Evolutionary conservation across 2,888 invertebrate genomes (phyloP).

Genomic region (Catocala fraxini): DNA sequence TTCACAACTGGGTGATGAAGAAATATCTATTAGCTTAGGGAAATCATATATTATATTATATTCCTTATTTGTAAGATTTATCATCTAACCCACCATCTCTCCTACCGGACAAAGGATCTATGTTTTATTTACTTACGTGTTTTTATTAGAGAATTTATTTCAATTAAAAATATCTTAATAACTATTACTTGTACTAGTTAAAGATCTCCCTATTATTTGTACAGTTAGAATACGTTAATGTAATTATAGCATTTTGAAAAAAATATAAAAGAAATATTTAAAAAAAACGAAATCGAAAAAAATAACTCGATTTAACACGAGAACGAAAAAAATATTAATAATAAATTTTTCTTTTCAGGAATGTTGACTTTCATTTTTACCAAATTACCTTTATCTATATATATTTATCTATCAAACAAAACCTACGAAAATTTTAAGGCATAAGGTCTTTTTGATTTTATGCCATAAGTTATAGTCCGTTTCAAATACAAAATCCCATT

Average conservation of each 20-base stretch:
- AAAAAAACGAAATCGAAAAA: slow-evolving; percentile 55
- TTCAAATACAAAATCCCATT: too few relatives aligned
- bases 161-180: slow-evolving; percentile 37
- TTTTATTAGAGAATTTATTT: slow-evolving; percentile 57
- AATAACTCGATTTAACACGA: slow-evolving; percentile 49
- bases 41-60: slow-evolving; percentile 23
- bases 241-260: slow-evolving; percentile 14
- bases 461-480: too few relatives aligned
- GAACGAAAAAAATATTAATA: slow-evolving; percentile 59
- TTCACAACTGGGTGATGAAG: background rate
- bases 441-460: too few relatives aligned
- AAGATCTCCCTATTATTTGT: slow-evolving; percentile 40
- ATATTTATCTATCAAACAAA: too few relatives aligned
- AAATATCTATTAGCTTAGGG: slow-evolving; percentile 13
- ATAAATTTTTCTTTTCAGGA: slow-evolving; percentile 76
- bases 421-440: too few relatives aligned
- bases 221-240: slow-evolving; percentile 30
- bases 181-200: slow-evolving; percentile 14
- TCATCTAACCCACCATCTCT: slow-evolving; percentile 67
- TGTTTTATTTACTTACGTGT: slow-evolving; percentile 59
- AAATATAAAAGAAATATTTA: slow-evolving; percentile 8
- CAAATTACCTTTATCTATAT: slow-evolving; percentile 3
- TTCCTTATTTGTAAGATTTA: slow-evolving; percentile 26
- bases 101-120: slow-evolving; percentile 74
- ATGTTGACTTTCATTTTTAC: slow-evolving; percentile 63